Base-by-base conservation (phyloP, 2,888 invertebrate genomes). In the Brassicogethes aeneus region DNA sequence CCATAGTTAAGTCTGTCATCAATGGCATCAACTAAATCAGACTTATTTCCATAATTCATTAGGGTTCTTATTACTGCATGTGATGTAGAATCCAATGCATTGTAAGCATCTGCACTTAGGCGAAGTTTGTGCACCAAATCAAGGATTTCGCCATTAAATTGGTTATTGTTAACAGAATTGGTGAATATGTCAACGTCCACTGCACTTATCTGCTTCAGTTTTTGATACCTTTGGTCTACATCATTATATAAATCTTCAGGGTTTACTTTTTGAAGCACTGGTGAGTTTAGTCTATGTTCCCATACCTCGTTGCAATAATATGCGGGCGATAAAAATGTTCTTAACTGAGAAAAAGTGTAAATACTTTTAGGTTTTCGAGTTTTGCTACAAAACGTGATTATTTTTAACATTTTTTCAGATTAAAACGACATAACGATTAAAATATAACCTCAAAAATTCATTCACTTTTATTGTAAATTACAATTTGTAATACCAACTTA, bases 1-100 rank as follows among this genome's bases (percentile, higher is more conserved):
- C 97, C 97, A 71, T 85, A 96, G 59, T 85, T 84, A 12, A 87
- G 63, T 40, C 89, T 81, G 62, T 94, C 85, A 57, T 84, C 78
- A 34, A 96, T 69, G 3, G 92, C 72, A 12, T 75, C 70, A 1
- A 91, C 60, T 10, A 95, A 68, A 40, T 82, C 77, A 12, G 79
- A 73, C n/a, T 72, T 64, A 48, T 77, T 70, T 5, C 74, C 75
- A 52, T 66, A 64, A 35, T 73, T 69, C 2, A 79, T 53, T 42
- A 75, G 75, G 53, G 72, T 72, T 51, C 84, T 72, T 3, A 91
- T 70, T 16, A 87, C 75, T 10, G 92, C 90, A 70, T 93, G 86
- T 50, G 80, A 75, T 2, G 92, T 92, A 0, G 92, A 92, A 3
- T 84, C 80, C 13, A 88, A 67, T 2, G 79, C 79, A 46, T 79